Base-by-base conservation (phyloP, 2,797 vertebrate species). In the Bucorvus abyssinicus region DNA sequence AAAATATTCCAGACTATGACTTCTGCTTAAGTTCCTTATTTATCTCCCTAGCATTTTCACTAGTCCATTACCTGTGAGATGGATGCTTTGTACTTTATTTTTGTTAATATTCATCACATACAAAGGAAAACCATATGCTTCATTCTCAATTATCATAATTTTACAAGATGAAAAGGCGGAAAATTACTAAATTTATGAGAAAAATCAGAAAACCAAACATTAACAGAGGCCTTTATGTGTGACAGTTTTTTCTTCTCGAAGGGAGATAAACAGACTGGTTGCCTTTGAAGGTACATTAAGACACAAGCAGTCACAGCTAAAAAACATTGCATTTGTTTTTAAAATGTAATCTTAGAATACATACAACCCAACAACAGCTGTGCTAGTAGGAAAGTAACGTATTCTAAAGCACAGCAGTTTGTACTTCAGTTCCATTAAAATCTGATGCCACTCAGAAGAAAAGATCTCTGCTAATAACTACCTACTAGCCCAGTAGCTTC, bases 211-310 rank as follows among this genome's bases (percentile, higher is more conserved):
- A 91, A 38, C 2, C 12, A 80, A 87, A 50, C n/a, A 69, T 53
- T 79, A 90, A 32, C 27, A 68, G 55, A 68, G 23, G 32, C 44
- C 8, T 79, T 82, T 49, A 34, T 56, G 4, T 40, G 9, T 24
- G 30, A 76, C 49, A 27, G 47, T 12, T 45, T 80, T 84, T 73
- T 59, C 45, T 64, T n/a, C 59, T 49, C 36, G 27, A 86, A 65
- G 23, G 38, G 20, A 76, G 19, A 49, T 15, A 38, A 30, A 49
- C 12, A 81, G 44, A 12, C 30, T 63, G 20, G 38, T 36, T 96
- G 74, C 63, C 64, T 96, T 94, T 91, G 93, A 93, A 96, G 29
- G 53, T 67, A 45, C 87, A 84, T 96, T 87, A 93, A 84, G 40
- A 42, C 44, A 36, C 12, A 50, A 63, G 47, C 55, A 87, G 27